Evolutionary conservation across 2,113 vertebrate species (phyloP).

Genomic region (Limnothrissa miodon): DNA sequence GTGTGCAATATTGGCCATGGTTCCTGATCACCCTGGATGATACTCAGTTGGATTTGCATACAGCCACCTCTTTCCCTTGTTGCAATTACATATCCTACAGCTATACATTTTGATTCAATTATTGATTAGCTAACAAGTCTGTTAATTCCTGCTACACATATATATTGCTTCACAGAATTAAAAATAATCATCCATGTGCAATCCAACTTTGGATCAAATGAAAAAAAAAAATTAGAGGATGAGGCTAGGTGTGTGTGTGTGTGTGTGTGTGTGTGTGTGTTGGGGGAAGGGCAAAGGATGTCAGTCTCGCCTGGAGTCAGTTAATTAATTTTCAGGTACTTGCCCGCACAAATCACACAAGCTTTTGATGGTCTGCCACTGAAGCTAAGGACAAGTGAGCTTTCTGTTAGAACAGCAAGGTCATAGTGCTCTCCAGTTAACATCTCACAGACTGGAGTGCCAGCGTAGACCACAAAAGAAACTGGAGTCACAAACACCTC

Average conservation of each 20-base stretch:
- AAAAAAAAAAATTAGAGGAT: slow-evolving; percentile 20
- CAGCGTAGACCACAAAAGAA: background rate
- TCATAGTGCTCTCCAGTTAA: slow-evolving; percentile 1
- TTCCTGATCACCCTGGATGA: slow-evolving; percentile 33
- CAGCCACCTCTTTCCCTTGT: slow-evolving; percentile 6
- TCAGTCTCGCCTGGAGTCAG: slow-evolving; percentile 42
- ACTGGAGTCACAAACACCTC: background rate
- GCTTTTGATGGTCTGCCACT: slow-evolving; percentile 33
- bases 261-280: background rate
- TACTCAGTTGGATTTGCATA: slow-evolving; percentile 35
- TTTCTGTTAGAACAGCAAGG: slow-evolving; percentile 27
- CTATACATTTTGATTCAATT: slow-evolving; percentile 49
- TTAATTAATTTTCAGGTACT: slow-evolving; percentile 47
- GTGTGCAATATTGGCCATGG: slow-evolving; percentile 20
- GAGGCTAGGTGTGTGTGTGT: background rate
- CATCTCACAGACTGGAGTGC: slow-evolving; percentile 1
- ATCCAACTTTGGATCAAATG: slow-evolving; percentile 42
- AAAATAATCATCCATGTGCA: slow-evolving; percentile 35
- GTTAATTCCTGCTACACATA: slow-evolving; percentile 36
- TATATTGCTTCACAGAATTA: slow-evolving; percentile 20
- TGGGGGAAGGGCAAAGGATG: slow-evolving; percentile 19
- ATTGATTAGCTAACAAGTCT: slow-evolving; percentile 45
- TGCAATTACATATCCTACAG: slow-evolving; percentile 45
- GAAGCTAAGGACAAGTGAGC: slow-evolving; percentile 23
- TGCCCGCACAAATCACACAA: slow-evolving; percentile 38